Percentiles rank a stretch among this genome's conserved stretches.
phyloP scores from a whole-genome alignment of 2,797 vertebrate species.

The Platalea minor region DNA sequence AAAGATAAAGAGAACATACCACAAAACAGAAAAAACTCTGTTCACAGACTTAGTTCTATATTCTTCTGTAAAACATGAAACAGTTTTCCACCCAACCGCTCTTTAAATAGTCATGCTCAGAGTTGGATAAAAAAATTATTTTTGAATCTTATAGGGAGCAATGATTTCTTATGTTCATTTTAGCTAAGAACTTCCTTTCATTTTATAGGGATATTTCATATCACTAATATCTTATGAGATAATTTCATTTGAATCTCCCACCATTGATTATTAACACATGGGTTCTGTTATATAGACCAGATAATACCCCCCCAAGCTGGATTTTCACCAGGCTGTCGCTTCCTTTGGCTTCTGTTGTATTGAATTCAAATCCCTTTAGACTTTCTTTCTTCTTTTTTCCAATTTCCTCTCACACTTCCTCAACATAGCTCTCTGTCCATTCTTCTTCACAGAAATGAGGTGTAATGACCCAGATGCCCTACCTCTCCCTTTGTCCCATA shows the following conservation, averaged over 20 bases:
- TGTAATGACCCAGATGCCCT: background rate
- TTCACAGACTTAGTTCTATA: background rate
- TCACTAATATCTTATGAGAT: background rate
- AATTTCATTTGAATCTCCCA: background rate
- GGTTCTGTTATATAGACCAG: background rate
- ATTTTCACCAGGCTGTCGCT: background rate
- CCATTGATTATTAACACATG: background rate
- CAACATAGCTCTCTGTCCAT: background rate
- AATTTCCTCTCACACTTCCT: background rate
- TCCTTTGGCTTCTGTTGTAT: background rate
- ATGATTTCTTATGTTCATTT: background rate
- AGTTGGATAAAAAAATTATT: background rate
- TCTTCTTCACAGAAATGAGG: background rate
- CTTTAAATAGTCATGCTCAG: background rate
- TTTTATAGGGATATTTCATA: background rate
- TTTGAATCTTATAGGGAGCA: background rate
- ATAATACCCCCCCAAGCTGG: background rate
- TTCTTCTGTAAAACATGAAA: background rate
- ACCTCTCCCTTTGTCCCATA: background rate
- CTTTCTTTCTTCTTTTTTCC: background rate
- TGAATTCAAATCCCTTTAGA: background rate
- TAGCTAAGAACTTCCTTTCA: background rate
- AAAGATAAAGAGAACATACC: background rate
- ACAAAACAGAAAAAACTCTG: background rate
- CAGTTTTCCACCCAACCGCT: background rate